Evolutionary conservation across 2,888 invertebrate genomes (phyloP).

Genomic region (Polia nebulosa): DNA sequence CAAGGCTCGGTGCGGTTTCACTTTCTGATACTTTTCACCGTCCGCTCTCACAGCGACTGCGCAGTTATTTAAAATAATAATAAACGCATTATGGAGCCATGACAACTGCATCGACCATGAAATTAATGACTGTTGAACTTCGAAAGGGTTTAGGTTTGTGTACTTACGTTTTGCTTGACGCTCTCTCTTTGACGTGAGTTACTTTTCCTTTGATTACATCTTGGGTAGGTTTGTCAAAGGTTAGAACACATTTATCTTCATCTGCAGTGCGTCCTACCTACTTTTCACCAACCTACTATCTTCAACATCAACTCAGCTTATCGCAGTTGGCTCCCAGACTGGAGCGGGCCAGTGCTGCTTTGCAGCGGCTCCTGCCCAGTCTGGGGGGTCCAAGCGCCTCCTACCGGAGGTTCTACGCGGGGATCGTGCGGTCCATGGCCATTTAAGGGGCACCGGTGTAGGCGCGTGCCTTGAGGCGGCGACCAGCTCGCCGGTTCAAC

Average conservation of each 20-base stretch:
- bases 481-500: too few relatives aligned
- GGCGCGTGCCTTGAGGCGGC: too few relatives aligned
- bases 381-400: too few relatives aligned
- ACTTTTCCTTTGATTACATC: conserved; percentile 37
- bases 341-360: too few relatives aligned
- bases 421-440: too few relatives aligned
- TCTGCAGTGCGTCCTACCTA: conserved; percentile 17
- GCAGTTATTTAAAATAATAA: conserved; percentile 56
- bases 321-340: background rate
- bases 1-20: conserved; percentile 88
- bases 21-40: conserved; percentile 88
- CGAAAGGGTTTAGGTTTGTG: conserved; percentile 38
- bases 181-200: conserved; percentile 60
- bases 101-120: conserved; percentile 71
- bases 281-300: background rate
- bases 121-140: conserved; percentile 68
- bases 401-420: too few relatives aligned
- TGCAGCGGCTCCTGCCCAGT: too few relatives aligned
- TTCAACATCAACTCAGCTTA: background rate
- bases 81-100: conserved; percentile 64
- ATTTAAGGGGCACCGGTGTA: too few relatives aligned
- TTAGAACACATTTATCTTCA: conserved; percentile 34
- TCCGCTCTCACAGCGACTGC: conserved; percentile 78
- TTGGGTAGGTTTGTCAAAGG: conserved; percentile 19
- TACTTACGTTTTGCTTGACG: conserved; percentile 42